Conservation (phyloP, 2,888 invertebrate species). For the Electrophaes corylata region DNA sequence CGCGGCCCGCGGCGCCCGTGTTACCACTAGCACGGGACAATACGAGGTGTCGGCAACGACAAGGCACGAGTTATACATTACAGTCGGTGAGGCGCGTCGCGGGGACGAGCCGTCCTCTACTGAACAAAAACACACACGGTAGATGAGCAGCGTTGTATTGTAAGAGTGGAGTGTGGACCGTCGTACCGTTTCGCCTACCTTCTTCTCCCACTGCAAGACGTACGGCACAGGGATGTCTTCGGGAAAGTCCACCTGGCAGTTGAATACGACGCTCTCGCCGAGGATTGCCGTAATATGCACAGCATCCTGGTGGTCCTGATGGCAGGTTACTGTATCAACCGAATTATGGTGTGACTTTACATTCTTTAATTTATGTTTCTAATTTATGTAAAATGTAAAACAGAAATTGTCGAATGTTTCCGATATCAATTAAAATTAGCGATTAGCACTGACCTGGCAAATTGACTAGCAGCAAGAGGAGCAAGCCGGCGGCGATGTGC, state of each 20-base stretch:
- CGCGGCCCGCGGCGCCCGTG: slow-evolving; percentile 71
- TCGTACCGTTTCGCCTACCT: slow-evolving; percentile 98
- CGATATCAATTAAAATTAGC: background rate
- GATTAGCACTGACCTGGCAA: slow-evolving; percentile 66
- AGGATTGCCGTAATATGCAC: slow-evolving; percentile 98
- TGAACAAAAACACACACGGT: slow-evolving; percentile 84
- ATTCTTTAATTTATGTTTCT: background rate
- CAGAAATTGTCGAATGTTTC: too few species aligned
- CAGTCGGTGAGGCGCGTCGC: slow-evolving; percentile 78
- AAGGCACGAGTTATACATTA: slow-evolving; percentile 76
- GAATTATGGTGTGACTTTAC: slow-evolving; percentile 12
- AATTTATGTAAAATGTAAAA: background rate
- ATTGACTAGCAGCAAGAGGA: slow-evolving; percentile 81
- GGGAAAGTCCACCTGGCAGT: slow-evolving; percentile 98
- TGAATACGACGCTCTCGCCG: slow-evolving; percentile 98
- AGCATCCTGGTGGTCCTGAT: slow-evolving; percentile 95
- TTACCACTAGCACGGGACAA: slow-evolving; percentile 75
- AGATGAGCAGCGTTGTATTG: slow-evolving; percentile 83
- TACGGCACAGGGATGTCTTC: slow-evolving; percentile 98
- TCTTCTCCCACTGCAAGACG: slow-evolving; percentile 99
- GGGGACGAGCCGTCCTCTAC: slow-evolving; percentile 81
- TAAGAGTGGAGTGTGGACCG: slow-evolving; percentile 85
- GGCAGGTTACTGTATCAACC: slow-evolving; percentile 86
- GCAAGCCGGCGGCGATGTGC: slow-evolving; percentile 86
- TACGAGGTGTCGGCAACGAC: slow-evolving; percentile 68